phyloP scores from a whole-genome alignment of 2,888 invertebrate genomes.

The Polyommatus iphigenia region DNA sequence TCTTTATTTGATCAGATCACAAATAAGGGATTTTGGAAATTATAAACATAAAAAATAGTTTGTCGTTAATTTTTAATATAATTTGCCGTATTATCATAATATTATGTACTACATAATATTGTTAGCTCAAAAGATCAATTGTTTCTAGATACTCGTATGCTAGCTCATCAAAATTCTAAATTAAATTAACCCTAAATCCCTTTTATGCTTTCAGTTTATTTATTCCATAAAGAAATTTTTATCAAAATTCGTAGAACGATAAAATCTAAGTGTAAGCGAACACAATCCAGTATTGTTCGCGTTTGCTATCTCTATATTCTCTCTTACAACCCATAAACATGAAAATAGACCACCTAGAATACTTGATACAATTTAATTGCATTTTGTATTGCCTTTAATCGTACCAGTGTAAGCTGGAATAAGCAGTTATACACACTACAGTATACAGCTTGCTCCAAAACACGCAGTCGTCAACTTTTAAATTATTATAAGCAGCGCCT shows the following conservation, averaged over 20 bases:
- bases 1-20: background rate
- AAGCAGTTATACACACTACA: background rate
- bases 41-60: background rate
- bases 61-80: too few relatives aligned
- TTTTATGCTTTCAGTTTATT: background rate
- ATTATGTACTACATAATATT: too few relatives aligned
- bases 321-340: slow-evolving; percentile 29
- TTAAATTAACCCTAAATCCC: background rate
- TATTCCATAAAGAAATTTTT: background rate
- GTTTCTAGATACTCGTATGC: too few relatives aligned
- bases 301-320: slow-evolving; percentile 24
- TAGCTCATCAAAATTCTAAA: too few relatives aligned
- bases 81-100: too few relatives aligned
- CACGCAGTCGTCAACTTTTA: background rate
- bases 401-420: slow-evolving; percentile 3
- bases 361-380: slow-evolving; percentile 31
- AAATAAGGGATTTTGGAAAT: background rate
- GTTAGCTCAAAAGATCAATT: too few relatives aligned
- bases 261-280: slow-evolving; percentile 9
- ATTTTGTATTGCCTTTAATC: slow-evolving; percentile 19
- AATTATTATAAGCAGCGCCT: background rate
- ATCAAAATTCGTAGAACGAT: slow-evolving; percentile 20
- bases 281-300: slow-evolving; percentile 25
- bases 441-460: background rate
- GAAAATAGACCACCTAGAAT: slow-evolving; percentile 32